Evolutionary conservation across 2,113 vertebrate genomes (phyloP).

Genomic region (Rhabdornis inornatus): DNA sequence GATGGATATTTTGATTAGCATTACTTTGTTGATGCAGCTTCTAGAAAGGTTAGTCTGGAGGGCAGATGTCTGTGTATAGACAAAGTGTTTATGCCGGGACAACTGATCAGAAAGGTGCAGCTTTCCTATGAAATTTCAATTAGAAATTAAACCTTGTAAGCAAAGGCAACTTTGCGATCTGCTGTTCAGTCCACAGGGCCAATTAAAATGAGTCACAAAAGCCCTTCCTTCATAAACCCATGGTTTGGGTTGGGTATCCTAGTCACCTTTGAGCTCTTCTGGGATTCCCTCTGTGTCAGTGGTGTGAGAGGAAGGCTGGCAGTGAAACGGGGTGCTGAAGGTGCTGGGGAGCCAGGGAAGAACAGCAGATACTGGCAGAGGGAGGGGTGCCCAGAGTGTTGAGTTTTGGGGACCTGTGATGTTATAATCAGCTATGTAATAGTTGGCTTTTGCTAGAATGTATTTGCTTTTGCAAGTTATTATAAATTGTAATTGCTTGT

Average conservation of each 20-base stretch:
- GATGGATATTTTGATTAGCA: slow-evolving; percentile 84
- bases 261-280: not conserved
- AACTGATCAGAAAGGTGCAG: slow-evolving; percentile 47
- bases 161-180: not conserved
- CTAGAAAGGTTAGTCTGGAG: slow-evolving; percentile 72
- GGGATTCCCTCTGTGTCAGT: not conserved
- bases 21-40: slow-evolving; percentile 77
- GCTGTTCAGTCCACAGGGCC: not conserved
- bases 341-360: not conserved
- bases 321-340: not conserved
- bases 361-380: no score
- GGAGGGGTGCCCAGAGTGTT: no score
- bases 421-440: no score
- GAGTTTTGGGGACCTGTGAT: no score
- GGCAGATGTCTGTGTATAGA: slow-evolving; percentile 74
- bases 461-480: no score
- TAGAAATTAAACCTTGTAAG: slow-evolving; percentile 51
- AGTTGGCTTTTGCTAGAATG: no score
- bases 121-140: slow-evolving; percentile 62
- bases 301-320: not conserved
- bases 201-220: slow-evolving; percentile 37
- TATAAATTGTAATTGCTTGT: no score
- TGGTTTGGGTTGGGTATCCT: not conserved
- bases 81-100: slow-evolving; percentile 49
- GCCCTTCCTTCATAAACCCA: not conserved